Percentiles rank a stretch among this genome's conserved stretches.
phyloP scores from a whole-genome alignment of 2,113 vertebrate species.

The Crypturellus undulatus region DNA sequence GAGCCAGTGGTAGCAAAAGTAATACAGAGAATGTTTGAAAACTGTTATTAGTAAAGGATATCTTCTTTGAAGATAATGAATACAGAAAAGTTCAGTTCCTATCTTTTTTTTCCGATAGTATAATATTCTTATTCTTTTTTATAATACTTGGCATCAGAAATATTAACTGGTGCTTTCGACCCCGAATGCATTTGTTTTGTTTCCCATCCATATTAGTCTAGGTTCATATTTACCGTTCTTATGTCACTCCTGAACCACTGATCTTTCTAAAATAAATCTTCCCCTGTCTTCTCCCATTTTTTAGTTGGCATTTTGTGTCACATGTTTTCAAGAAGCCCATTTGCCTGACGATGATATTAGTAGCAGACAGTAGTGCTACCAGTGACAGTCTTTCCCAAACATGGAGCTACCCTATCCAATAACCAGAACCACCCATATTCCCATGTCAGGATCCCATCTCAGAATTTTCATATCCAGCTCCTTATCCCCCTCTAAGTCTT shows the following conservation, averaged over 20 bases:
- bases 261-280: conserved; percentile 2
- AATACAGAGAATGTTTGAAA: neutral
- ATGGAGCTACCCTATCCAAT: neutral
- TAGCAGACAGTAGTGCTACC: neutral
- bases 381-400: neutral
- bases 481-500: neutral
- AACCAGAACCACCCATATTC: neutral
- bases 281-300: neutral
- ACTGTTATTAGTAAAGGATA: neutral
- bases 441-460: neutral
- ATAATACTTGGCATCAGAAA: neutral
- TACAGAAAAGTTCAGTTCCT: neutral
- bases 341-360: neutral
- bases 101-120: no score
- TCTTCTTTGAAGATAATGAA: neutral
- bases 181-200: neutral
- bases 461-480: neutral
- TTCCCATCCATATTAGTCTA: neutral
- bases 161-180: neutral
- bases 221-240: neutral
- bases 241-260: neutral
- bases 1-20: neutral
- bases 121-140: neutral
- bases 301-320: neutral
- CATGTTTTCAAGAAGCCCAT: neutral